Percentiles rank a stretch among this genome's conserved stretches.
Conservation (phyloP, 2,888 invertebrate species). For the Dolichomitus sp. region DNA sequence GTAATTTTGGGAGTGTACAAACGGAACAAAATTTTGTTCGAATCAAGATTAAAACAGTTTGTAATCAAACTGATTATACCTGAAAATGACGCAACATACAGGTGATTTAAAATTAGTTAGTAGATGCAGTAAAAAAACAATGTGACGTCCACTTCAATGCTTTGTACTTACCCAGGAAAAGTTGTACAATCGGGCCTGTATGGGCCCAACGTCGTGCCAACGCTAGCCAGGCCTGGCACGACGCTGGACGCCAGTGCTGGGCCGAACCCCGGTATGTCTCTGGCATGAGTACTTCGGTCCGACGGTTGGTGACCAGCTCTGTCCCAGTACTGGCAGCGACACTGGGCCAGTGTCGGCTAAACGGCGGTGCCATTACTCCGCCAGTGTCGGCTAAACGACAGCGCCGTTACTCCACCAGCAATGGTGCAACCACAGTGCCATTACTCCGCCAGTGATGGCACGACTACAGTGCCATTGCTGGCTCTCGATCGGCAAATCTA, state of each 20-base stretch:
- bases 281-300: slow-evolving; percentile 1
- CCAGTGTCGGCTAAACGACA: not conserved
- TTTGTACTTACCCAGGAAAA: slow-evolving; percentile 1
- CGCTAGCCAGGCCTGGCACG: slow-evolving; percentile 1
- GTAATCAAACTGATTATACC: no score
- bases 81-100: no score
- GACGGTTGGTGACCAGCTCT: slow-evolving; percentile 1
- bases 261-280: not conserved
- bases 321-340: not conserved
- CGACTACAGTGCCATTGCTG: not conserved
- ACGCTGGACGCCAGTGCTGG: slow-evolving; percentile 1
- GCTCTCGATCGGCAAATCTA: not conserved
- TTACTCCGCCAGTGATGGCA: slow-evolving; percentile 1
- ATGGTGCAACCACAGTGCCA: slow-evolving; percentile 1
- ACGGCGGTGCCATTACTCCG: no score
- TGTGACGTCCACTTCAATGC: no score
- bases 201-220: slow-evolving; percentile 1
- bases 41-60: no score
- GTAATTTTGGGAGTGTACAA: no score
- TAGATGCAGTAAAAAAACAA: no score
- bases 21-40: no score
- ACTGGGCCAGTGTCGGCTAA: not conserved
- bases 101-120: no score
- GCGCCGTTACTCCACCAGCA: not conserved
- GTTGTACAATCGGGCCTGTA: not conserved